Conservation (phyloP, 1,140 invertebrate species). For the Andricus grossulariae region DNA sequence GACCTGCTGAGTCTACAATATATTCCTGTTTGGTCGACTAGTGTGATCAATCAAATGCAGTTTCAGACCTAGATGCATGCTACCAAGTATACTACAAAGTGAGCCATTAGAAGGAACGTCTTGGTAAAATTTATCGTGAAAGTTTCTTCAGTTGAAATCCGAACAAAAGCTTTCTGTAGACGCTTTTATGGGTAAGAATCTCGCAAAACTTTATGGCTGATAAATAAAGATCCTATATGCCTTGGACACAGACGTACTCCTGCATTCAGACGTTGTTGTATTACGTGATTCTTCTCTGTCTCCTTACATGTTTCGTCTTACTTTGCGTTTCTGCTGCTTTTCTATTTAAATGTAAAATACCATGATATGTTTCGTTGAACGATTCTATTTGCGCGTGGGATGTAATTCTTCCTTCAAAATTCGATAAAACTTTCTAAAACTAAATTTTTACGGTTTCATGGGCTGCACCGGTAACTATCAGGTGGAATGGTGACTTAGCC, state of each 20-base stretch:
- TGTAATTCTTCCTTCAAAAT: background rate
- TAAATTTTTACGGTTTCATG: background rate
- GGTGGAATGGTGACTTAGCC: no score
- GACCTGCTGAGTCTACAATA: background rate
- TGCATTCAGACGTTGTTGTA: slow-evolving; percentile 21
- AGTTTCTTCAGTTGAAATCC: slow-evolving; percentile 23
- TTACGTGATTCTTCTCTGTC: slow-evolving; percentile 23
- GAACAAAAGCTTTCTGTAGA: slow-evolving; percentile 21
- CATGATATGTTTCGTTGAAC: slow-evolving; percentile 2
- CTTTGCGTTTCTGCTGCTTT: background rate
- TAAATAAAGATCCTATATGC: slow-evolving; percentile 25
- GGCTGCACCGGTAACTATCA: no score
- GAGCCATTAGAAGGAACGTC: slow-evolving; percentile 8
- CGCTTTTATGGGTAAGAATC: background rate
- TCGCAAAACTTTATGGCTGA: slow-evolving; percentile 26
- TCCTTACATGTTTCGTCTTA: background rate
- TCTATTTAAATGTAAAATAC: slow-evolving; percentile 12
- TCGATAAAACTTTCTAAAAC: background rate
- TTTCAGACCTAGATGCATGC: background rate
- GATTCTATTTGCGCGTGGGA: background rate
- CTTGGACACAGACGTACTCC: background rate
- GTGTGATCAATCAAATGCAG: background rate
- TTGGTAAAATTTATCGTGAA: slow-evolving; percentile 15
- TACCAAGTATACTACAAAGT: slow-evolving; percentile 2
- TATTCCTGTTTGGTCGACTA: slow-evolving; percentile 4